Evolutionary conservation across 1,140 invertebrate genomes (phyloP), one percentile per base, ranked within the genome.

Genomic region (Drepana arcuata): DNA sequence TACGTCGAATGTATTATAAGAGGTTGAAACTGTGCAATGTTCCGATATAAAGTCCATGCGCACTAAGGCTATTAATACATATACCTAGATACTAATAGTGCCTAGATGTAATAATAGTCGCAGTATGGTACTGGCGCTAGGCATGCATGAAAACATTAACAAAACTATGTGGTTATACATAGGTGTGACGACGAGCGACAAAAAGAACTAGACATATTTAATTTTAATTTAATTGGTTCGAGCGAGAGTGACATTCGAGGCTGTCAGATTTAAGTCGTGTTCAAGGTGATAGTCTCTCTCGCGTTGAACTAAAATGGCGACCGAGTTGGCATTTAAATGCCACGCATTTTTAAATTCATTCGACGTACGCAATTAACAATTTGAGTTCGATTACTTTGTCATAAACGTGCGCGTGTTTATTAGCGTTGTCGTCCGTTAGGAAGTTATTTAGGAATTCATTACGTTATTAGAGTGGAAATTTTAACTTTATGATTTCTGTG

Each of bases 321-420:
- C 66, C 51, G 54, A 48, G 61, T 51, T 81, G 77, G 67, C 77
- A 81, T 81, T 81, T 81, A 81, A 81, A 81, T 81, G 77, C 74
- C 77, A 79, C 71, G 60, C 66, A 63, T 78, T 81, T 79, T 81
- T 81, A 75, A 66, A 79, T 70, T 75, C 72, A 71, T 68, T 46
- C 66, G 55, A 64, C 63, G 62, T 67, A 65, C 57, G 59, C 60
- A 79, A 77, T 81, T 74, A 81, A 73, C 60, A 69, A 71, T 74
- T 68, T 60, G 54, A 61, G 57, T 73, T 68, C 65, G 68, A 73
- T 75, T 70, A 75, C 69, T 70, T 66, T 73, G 70, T 74, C 62
- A 66, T 74, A 71, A 71, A 67, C 48, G 50, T 50, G 49, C 46
- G 57, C 34, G 46, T 60, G 43, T 58, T 48, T 64, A 58, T 51